Conservation (phyloP, 2,113 vertebrate genomes). For the Rhombomys opimus region DNA sequence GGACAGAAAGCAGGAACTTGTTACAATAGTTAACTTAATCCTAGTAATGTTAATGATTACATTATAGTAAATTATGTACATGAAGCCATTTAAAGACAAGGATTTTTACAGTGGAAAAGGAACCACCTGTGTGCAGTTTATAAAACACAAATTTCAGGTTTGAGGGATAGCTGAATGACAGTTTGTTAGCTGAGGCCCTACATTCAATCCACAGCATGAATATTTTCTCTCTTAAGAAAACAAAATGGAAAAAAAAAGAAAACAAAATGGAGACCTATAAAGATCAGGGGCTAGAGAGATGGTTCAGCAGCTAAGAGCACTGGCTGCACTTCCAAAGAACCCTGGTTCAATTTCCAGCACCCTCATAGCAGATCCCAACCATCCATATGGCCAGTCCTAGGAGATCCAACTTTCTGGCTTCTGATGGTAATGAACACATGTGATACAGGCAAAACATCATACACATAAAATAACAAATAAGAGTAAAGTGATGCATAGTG, state of each 20-base stretch:
- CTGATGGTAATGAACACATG: not conserved
- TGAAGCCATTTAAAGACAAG: not conserved
- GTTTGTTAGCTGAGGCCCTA: not conserved
- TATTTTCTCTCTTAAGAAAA: not conserved
- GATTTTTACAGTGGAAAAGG: not conserved
- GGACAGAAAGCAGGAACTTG: not conserved
- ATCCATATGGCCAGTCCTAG: not conserved
- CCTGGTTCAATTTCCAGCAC: not conserved
- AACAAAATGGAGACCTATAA: not conserved
- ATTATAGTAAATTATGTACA: conserved; percentile 33
- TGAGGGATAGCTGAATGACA: not conserved
- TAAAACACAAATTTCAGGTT: not conserved
- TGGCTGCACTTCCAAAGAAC: not conserved
- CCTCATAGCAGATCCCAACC: not conserved
- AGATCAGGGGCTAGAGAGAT: not conserved
- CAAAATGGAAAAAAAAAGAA: not conserved
- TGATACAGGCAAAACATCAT: not conserved
- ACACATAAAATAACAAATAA: not conserved
- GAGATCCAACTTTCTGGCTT: not conserved
- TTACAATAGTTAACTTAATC: not conserved
- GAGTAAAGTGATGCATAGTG: not conserved
- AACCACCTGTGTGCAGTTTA: not conserved
- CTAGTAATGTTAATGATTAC: conserved; percentile 41
- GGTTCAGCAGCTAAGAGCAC: not conserved
- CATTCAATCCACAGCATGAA: not conserved